Percentiles rank a stretch among this genome's conserved stretches.
Evolutionary conservation across 2,113 vertebrate species (phyloP).

Genomic region (Varanus salvator): DNA sequence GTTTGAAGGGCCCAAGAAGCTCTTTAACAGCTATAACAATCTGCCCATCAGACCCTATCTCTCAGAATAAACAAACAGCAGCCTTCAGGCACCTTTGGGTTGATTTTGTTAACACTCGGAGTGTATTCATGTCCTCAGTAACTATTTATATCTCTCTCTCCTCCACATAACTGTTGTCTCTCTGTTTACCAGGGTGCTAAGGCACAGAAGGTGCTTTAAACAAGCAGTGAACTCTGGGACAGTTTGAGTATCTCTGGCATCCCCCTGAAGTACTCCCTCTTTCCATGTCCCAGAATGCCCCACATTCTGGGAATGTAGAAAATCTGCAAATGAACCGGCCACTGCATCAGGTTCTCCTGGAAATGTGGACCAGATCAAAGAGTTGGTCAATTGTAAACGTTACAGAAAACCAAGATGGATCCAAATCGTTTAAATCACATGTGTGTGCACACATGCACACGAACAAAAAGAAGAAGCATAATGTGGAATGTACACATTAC

Average conservation of each 20-base stretch:
- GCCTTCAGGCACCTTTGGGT: slow-evolving; percentile 75
- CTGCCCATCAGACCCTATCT: slow-evolving; percentile 79
- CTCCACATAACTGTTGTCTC: background rate
- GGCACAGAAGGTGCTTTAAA: background rate
- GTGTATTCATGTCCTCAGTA: slow-evolving; percentile 63
- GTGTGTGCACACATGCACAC: too few species aligned
- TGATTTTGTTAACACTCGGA: slow-evolving; percentile 81
- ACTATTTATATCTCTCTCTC: slow-evolving; percentile 7
- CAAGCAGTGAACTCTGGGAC: background rate
- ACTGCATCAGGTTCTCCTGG: background rate
- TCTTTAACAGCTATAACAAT: slow-evolving; percentile 84
- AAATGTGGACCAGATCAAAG: background rate
- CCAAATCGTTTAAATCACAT: background rate
- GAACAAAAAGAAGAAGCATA: background rate
- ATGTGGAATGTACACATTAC: background rate
- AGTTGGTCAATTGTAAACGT: background rate
- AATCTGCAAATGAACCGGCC: background rate
- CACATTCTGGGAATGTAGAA: background rate
- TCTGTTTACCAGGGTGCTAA: background rate
- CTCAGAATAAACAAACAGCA: slow-evolving; percentile 78
- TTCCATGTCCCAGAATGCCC: background rate
- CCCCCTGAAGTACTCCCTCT: background rate
- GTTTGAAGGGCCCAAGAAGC: slow-evolving; percentile 75
- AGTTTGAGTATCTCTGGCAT: background rate
- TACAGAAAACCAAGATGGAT: background rate